These are phyloP conservation scores for Hippocampus mohnikei DNA, from an alignment of 2,113 vertebrate genomes.

Conservation along the genomic window DNA sequence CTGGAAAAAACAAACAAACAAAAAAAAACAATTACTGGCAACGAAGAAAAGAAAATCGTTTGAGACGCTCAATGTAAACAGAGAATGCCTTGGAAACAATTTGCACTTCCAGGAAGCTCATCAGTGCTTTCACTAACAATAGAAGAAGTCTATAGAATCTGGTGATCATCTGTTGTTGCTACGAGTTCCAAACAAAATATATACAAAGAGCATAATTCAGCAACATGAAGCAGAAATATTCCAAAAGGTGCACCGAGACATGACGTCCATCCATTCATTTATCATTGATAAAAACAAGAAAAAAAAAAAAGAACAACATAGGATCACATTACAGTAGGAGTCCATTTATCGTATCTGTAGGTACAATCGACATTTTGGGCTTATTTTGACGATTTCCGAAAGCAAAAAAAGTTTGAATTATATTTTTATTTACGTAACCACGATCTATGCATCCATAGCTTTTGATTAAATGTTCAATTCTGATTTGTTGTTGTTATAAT, in stretches of 20 bases:
- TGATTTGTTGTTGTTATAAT: slow-evolving; percentile 1
- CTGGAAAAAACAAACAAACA: slow-evolving; percentile 17
- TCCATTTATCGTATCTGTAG: not conserved
- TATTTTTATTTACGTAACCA: not conserved
- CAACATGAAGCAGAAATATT: slow-evolving; percentile 35
- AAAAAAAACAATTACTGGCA: slow-evolving; percentile 19
- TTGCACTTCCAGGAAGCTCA: slow-evolving; percentile 9
- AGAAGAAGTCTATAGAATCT: slow-evolving; percentile 14
- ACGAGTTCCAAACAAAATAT: slow-evolving; percentile 48
- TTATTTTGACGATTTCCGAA: not conserved
- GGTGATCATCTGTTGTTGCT: slow-evolving; percentile 37
- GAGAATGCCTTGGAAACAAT: not conserved
- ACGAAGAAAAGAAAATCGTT: not conserved
- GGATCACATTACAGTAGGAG: not conserved
- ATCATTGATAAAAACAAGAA: not conserved
- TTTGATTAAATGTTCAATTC: not conserved
- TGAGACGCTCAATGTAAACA: not conserved
- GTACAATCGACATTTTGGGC: not conserved
- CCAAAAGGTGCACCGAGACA: slow-evolving; percentile 10
- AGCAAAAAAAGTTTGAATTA: not conserved
- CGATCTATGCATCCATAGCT: not conserved
- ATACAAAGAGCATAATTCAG: slow-evolving; percentile 28
- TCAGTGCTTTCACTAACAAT: slow-evolving; percentile 7
- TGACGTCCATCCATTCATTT: slow-evolving; percentile 14
- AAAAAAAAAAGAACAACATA: too few relatives aligned